Conservation (phyloP, 1,140 invertebrate genomes). For the Leptinotarsa lineolata region DNA sequence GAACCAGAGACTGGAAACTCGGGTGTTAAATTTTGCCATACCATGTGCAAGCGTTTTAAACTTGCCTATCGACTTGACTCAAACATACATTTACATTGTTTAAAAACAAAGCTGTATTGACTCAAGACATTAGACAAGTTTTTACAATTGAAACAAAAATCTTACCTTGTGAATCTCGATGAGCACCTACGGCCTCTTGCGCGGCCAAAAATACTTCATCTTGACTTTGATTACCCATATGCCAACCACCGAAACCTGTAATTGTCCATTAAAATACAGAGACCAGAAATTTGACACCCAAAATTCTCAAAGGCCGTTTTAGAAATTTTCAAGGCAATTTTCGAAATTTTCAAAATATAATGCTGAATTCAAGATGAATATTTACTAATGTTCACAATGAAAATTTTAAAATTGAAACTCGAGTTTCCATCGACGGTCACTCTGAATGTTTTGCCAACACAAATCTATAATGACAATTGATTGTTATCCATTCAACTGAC, state of each 20-base stretch:
- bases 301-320: background rate
- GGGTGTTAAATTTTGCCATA: conserved; percentile 51
- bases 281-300: background rate
- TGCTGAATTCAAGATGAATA: too few species aligned
- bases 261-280: conserved; percentile 13
- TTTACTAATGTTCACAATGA: too few species aligned
- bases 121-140: conserved; percentile 41
- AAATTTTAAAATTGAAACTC: too few species aligned
- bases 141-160: conserved; percentile 55
- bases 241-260: conserved; percentile 67
- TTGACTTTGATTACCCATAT: conserved; percentile 70
- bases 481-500: too few species aligned
- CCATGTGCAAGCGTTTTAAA: conserved; percentile 43
- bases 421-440: too few species aligned
- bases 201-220: conserved; percentile 74
- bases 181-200: conserved; percentile 71
- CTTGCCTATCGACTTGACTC: conserved; percentile 28
- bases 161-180: conserved; percentile 80
- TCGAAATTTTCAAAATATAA: background rate
- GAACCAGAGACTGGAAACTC: conserved; percentile 52
- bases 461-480: too few species aligned
- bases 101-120: conserved; percentile 30
- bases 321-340: background rate
- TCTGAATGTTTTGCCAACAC: too few species aligned
- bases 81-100: background rate